phyloP scores from a whole-genome alignment of 2,888 invertebrate species.

The Eledone cirrhosa region DNA sequence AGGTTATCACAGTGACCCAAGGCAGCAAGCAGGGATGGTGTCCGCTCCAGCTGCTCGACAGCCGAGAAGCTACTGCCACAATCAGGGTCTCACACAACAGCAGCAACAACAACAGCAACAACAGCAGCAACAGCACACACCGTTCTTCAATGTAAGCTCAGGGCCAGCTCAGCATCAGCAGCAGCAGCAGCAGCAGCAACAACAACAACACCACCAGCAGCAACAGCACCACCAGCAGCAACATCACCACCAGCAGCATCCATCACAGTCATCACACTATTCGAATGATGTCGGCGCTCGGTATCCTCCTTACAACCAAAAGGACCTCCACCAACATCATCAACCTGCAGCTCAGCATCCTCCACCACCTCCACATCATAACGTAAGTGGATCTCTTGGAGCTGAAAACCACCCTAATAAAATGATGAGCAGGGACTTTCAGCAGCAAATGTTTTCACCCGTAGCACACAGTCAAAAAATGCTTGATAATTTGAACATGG shows the following conservation, averaged over 20 bases:
- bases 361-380: too few relatives aligned
- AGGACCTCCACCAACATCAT: slow-evolving; percentile 12
- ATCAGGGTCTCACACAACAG: background rate
- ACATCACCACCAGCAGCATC: background rate
- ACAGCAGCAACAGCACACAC: background rate
- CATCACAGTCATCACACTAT: background rate
- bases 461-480: slow-evolving; percentile 5
- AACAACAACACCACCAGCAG: background rate
- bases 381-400: background rate
- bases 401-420: slow-evolving; percentile 21
- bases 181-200: background rate
- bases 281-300: slow-evolving; percentile 11
- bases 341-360: background rate
- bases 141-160: too few relatives aligned
- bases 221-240: background rate
- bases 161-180: background rate
- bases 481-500: background rate
- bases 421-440: slow-evolving; percentile 14
- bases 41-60: background rate
- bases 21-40: slow-evolving; percentile 11
- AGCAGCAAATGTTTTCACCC: slow-evolving; percentile 2
- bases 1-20: slow-evolving; percentile 9
- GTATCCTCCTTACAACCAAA: slow-evolving; percentile 1
- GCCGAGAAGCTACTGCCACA: slow-evolving; percentile 5
- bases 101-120: background rate